Evolutionary conservation across 2,888 invertebrate genomes (phyloP).

Genomic region (Hydraecia micacea): DNA sequence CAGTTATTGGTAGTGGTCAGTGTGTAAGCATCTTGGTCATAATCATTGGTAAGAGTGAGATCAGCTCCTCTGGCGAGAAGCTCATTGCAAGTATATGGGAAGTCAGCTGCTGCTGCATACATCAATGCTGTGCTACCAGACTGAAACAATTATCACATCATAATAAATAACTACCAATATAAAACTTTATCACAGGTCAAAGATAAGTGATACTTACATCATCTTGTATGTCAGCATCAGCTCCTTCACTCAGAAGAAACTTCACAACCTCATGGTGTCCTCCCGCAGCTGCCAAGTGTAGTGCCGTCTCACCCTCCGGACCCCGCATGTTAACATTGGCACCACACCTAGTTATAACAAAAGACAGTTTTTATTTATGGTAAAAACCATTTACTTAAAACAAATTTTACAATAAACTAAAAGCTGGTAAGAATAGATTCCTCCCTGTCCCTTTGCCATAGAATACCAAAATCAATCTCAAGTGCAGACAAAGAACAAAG

Average conservation of each 20-base stretch:
- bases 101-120: conserved; percentile 97
- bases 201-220: conserved; percentile 90
- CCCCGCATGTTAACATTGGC: conserved; percentile 94
- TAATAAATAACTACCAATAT: conserved; percentile 11
- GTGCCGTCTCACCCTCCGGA: conserved; percentile 94
- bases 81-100: conserved; percentile 96
- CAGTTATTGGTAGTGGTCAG: conserved; percentile 92
- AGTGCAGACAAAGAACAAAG: conserved; percentile 75
- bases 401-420: not conserved
- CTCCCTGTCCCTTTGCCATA: conserved; percentile 20
- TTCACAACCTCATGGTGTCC: conserved; percentile 97
- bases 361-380: not conserved
- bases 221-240: conserved; percentile 95
- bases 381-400: not conserved
- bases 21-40: conserved; percentile 95
- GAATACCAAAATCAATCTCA: conserved; percentile 39
- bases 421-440: not conserved
- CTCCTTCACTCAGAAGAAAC: conserved; percentile 94
- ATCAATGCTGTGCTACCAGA: conserved; percentile 97
- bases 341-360: conserved; percentile 89
- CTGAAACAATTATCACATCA: conserved; percentile 83
- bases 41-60: conserved; percentile 94
- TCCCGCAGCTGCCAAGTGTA: conserved; percentile 95
- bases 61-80: conserved; percentile 95
- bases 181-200: not conserved